phyloP scores from a whole-genome alignment of 2,113 vertebrate genomes.

The Prionailurus viverrinus region DNA sequence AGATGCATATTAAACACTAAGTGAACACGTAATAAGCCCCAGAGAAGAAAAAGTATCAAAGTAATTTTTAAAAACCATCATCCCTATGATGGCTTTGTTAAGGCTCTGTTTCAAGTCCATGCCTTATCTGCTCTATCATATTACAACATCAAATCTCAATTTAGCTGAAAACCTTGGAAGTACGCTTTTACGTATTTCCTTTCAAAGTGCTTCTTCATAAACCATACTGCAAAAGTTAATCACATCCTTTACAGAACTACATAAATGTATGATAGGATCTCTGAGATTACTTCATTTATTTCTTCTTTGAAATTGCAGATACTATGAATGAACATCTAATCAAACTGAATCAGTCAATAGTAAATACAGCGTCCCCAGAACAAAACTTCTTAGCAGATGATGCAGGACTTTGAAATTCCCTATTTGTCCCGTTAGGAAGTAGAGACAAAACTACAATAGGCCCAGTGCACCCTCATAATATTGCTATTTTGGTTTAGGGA shows the following conservation, averaged over 20 bases:
- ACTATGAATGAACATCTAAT: slow-evolving; percentile 66
- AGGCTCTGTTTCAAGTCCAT: neutral
- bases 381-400: slow-evolving; percentile 46
- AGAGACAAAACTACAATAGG: neutral
- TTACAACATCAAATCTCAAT: slow-evolving; percentile 50
- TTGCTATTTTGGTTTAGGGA: slow-evolving; percentile 57
- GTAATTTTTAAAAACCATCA: neutral
- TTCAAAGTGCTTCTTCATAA: slow-evolving; percentile 59
- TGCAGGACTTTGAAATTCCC: slow-evolving; percentile 40
- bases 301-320: slow-evolving; percentile 37
- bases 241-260: slow-evolving; percentile 25
- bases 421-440: slow-evolving; percentile 56
- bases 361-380: slow-evolving; percentile 59
- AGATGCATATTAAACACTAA: neutral
- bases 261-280: slow-evolving; percentile 50
- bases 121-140: neutral
- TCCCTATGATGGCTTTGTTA: neutral
- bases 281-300: slow-evolving; percentile 44
- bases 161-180: slow-evolving; percentile 44
- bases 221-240: slow-evolving; percentile 41
- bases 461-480: slow-evolving; percentile 9
- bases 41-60: neutral
- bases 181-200: slow-evolving; percentile 51
- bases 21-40: neutral
- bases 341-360: slow-evolving; percentile 9